A percentile compares a stretch with the other conserved stretches of the same genome.
Conservation (phyloP, 1,140 invertebrate species). For the Riptortus pedestris region DNA sequence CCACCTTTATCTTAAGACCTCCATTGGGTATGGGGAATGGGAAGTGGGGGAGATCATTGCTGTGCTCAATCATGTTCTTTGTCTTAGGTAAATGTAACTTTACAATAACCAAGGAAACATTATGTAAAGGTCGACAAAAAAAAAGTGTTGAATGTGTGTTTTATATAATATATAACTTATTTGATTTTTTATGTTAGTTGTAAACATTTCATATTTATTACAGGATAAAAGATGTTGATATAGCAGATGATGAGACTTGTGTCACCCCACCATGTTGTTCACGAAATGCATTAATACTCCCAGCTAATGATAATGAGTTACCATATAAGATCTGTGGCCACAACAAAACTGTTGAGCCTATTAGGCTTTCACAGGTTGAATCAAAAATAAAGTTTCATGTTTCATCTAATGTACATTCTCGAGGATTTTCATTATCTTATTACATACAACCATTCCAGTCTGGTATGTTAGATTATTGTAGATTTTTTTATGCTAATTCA, state of each 20-base stretch:
- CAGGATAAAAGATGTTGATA: slow-evolving; percentile 26
- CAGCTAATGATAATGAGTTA: slow-evolving; percentile 7
- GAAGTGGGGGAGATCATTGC: no score
- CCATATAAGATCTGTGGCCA: slow-evolving; percentile 17
- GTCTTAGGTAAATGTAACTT: no score
- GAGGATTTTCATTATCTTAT: slow-evolving; percentile 25
- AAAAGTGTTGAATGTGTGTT: no score
- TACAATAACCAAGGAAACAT: no score
- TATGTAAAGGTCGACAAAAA: no score
- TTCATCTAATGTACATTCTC: not conserved
- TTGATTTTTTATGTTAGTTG: no score
- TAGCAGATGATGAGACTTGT: slow-evolving; percentile 22
- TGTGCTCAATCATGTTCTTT: no score
- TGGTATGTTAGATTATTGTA: not conserved
- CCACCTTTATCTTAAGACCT: no score
- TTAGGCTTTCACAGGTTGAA: slow-evolving; percentile 9
- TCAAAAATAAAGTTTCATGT: slow-evolving; percentile 24
- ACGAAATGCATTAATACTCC: slow-evolving; percentile 25
- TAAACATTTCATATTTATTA: not conserved
- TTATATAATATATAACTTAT: no score
- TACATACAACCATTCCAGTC: slow-evolving; percentile 6
- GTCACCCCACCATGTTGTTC: slow-evolving; percentile 22
- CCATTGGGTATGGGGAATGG: no score
- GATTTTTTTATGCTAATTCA: not conserved
- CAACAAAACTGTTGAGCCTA: slow-evolving; percentile 1